A percentile compares a stretch with the other conserved stretches of the same genome.
Evolutionary conservation across 2,888 invertebrate genomes (phyloP).

Genomic region (Corythucha ciliata): DNA sequence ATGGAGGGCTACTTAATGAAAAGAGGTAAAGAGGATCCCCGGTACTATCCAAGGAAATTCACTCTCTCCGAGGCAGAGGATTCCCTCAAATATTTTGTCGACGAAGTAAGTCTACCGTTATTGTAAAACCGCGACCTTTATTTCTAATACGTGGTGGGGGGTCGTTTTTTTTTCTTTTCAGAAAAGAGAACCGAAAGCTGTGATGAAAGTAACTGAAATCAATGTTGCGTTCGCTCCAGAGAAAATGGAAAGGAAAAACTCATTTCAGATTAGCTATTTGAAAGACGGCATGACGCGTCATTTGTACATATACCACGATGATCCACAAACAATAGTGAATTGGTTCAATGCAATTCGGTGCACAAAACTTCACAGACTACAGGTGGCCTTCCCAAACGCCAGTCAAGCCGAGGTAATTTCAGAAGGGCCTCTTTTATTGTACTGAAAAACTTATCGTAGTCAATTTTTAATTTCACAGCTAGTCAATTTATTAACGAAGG

Average conservation of each 20-base stretch:
- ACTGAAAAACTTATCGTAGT: not conserved
- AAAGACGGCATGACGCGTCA: conserved; percentile 73
- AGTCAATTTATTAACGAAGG: conserved; percentile 61
- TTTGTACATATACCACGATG: conserved; percentile 78
- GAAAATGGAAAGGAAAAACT: conserved; percentile 69
- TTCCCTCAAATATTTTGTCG: conserved; percentile 55
- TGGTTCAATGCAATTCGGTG: conserved; percentile 79
- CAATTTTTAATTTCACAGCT: conserved; percentile 42
- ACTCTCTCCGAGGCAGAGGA: conserved; percentile 71
- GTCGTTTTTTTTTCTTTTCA: conserved; percentile 31
- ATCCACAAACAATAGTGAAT: conserved; percentile 72
- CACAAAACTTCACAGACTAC: conserved; percentile 71
- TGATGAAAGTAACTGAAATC: conserved; percentile 67
- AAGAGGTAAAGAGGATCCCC: conserved; percentile 75
- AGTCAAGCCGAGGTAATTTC: conserved; percentile 52
- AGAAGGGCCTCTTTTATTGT: too few relatives aligned
- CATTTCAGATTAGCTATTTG: conserved; percentile 74
- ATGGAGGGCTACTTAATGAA: conserved; percentile 86
- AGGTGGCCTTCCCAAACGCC: conserved; percentile 72
- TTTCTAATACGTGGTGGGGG: not conserved
- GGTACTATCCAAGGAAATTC: conserved; percentile 74
- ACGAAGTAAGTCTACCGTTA: conserved; percentile 39
- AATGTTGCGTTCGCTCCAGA: conserved; percentile 76
- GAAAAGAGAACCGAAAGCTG: conserved; percentile 69
- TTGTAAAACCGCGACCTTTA: not conserved